These are phyloP conservation scores for Psylliodes chrysocephalus DNA, from an alignment of 2,888 invertebrate genomes.

Conservation along the genomic window DNA sequence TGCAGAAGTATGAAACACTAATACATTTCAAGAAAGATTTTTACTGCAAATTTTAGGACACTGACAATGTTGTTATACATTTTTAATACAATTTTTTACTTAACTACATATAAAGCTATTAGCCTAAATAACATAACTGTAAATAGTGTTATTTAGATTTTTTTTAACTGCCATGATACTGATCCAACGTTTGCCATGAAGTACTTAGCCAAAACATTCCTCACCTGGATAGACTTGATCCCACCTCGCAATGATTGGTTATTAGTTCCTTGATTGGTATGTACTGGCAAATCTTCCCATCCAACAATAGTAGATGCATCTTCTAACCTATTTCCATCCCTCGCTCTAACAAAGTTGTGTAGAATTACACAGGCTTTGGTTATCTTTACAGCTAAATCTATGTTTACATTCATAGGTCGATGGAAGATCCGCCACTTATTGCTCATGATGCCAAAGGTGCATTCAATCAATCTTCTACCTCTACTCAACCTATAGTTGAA, in stretches of 20 bases:
- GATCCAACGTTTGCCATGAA: conserved; percentile 6
- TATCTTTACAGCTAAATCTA: background rate
- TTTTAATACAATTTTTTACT: too few species aligned
- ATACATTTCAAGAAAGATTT: too few species aligned
- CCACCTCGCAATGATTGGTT: conserved; percentile 7
- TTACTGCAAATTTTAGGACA: too few species aligned
- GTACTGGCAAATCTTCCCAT: conserved; percentile 8
- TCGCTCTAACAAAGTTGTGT: conserved; percentile 3
- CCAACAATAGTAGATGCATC: conserved; percentile 8
- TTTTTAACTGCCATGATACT: conserved; percentile 7
- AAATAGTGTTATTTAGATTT: background rate
- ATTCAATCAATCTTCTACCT: conserved; percentile 8
- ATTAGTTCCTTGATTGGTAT: conserved; percentile 8
- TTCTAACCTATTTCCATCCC: conserved; percentile 10
- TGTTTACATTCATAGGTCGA: conserved; percentile 8
- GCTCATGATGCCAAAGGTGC: background rate
- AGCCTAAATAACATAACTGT: too few species aligned
- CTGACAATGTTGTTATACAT: too few species aligned
- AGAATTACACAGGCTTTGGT: too few species aligned
- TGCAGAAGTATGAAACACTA: too few species aligned
- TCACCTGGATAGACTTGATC: conserved; percentile 1
- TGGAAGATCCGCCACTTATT: conserved; percentile 3
- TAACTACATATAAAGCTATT: too few species aligned
- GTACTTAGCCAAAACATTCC: conserved; percentile 8
- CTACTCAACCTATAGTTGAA: conserved; percentile 4